Evolutionary conservation across 2,888 invertebrate species (phyloP), one percentile per base, ranked within the genome.

Genomic region (Helobdella robusta): DNA sequence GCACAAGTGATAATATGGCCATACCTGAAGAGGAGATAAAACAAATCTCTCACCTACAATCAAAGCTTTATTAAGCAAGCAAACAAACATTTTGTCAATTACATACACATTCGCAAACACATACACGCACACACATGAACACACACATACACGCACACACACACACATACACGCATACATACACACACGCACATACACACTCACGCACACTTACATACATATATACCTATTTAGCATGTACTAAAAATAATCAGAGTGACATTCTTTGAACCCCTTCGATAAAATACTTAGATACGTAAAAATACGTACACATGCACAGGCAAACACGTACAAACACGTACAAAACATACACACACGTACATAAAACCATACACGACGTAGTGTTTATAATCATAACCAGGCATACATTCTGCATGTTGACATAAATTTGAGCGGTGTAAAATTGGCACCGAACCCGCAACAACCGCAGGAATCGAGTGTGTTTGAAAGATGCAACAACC

Each of bases 111-210:
- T 20, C 61, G 46, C 20, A 25, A 28, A 61, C 28, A 4, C 48
- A 46, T 25, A 46, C 48, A 44, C 20, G 25, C 48, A 46, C 28
- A 44, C 28, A 25, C 44, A 61, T 40, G 15, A 25, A 48, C 36
- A 46, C 59, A 59, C 32, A 35, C 35, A 59, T 34, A 35, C 48
- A 61, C 28, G 5, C 44, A 46, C 28, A 50, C 50, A 62, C 20
- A 50, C 62, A 62, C 32, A 30, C 62, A 62, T 48, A 28, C 62
- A 50, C 30, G 25, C 61, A 61, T 46, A 59, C 61, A 61, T 5
- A 44, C 61, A 61, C 30, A 20, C 61, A 61, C 30, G 25, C 61
- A 61, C 30, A 59, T 36, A 59, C 25, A 59, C 35, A 59, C 23
- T 32, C 59, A 59, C 23, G 20, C 59, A 59, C 23, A 52, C 52